These are phyloP conservation scores for Antennarius maculatus DNA, from an alignment of 2,797 vertebrate genomes.

Conservation along the genomic window DNA sequence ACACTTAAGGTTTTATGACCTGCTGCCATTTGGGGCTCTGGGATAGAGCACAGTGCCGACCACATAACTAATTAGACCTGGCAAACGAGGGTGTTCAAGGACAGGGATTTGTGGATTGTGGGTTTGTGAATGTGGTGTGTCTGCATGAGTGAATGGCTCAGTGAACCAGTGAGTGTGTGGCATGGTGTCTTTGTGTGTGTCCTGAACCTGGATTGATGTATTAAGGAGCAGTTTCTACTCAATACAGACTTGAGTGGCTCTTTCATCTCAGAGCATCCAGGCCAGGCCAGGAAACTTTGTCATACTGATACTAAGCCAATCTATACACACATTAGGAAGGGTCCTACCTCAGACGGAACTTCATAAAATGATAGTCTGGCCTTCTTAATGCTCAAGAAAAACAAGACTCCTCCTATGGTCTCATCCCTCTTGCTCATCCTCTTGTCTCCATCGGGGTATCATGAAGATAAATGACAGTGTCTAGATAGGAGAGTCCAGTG, in stretches of 20 bases:
- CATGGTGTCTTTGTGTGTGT: conserved; percentile 42
- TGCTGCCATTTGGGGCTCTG: conserved; percentile 81
- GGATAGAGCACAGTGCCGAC: conserved; percentile 71
- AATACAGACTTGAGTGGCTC: conserved; percentile 51
- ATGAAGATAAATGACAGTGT: conserved; percentile 69
- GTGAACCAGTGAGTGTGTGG: conserved; percentile 50
- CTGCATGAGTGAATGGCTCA: conserved; percentile 53
- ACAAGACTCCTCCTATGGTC: conserved; percentile 60
- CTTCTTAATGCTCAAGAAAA: conserved; percentile 61
- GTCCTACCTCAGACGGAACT: conserved; percentile 23
- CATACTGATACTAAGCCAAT: conserved; percentile 43
- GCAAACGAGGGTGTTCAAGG: conserved; percentile 56
- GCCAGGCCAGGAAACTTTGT: conserved; percentile 75
- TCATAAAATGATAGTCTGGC: conserved; percentile 45
- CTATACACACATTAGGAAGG: conserved; percentile 7
- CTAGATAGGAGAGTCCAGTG: conserved; percentile 72
- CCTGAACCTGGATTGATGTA: conserved; percentile 48
- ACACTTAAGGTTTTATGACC: conserved; percentile 88
- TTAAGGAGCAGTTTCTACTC: conserved; percentile 58
- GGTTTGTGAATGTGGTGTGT: conserved; percentile 57
- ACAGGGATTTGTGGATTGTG: conserved; percentile 70
- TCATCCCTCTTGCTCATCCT: conserved; percentile 44
- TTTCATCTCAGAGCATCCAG: conserved; percentile 54
- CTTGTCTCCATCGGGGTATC: conserved; percentile 52
- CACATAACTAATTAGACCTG: conserved; percentile 81